These are phyloP conservation scores for Drosophila robusta DNA, from an alignment of 2,888 invertebrate genomes.

Conservation along the genomic window DNA sequence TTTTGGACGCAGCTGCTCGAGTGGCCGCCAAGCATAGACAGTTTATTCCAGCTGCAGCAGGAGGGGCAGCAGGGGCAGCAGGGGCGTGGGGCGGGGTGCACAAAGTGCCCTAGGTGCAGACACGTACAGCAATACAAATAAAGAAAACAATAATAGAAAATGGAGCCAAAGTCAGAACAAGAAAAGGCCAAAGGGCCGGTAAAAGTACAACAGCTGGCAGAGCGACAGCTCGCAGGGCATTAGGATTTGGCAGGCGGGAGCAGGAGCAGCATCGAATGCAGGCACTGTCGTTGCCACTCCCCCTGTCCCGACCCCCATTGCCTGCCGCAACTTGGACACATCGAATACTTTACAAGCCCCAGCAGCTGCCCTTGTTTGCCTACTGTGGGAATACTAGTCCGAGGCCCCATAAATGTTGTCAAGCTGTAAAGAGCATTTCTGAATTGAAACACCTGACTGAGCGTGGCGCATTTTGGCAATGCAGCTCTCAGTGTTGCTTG, in stretches of 20 bases:
- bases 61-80: slow-evolving; percentile 1
- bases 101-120: slow-evolving; percentile 76
- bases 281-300: slow-evolving; percentile 14
- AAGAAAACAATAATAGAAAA: slow-evolving; percentile 79
- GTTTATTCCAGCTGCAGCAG: slow-evolving; percentile 27
- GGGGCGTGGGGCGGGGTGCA: slow-evolving; percentile 1
- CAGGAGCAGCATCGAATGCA: slow-evolving; percentile 3
- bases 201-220: slow-evolving; percentile 54
- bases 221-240: slow-evolving; percentile 37
- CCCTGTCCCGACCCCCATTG: slow-evolving; percentile 1
- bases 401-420: slow-evolving; percentile 16
- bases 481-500: slow-evolving; percentile 40
- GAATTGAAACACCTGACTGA: slow-evolving; percentile 1
- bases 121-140: slow-evolving; percentile 77
- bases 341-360: slow-evolving; percentile 10
- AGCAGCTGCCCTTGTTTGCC: neutral
- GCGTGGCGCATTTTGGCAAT: slow-evolving; percentile 44
- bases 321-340: slow-evolving; percentile 3
- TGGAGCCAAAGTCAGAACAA: slow-evolving; percentile 58
- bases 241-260: slow-evolving; percentile 21
- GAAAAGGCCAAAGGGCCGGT: slow-evolving; percentile 45
- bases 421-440: slow-evolving; percentile 2
- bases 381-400: neutral
- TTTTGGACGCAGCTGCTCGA: slow-evolving; percentile 65
- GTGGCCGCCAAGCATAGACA: slow-evolving; percentile 45